Conservation (phyloP, 2,888 invertebrate species). For the Melanargia galathea region DNA sequence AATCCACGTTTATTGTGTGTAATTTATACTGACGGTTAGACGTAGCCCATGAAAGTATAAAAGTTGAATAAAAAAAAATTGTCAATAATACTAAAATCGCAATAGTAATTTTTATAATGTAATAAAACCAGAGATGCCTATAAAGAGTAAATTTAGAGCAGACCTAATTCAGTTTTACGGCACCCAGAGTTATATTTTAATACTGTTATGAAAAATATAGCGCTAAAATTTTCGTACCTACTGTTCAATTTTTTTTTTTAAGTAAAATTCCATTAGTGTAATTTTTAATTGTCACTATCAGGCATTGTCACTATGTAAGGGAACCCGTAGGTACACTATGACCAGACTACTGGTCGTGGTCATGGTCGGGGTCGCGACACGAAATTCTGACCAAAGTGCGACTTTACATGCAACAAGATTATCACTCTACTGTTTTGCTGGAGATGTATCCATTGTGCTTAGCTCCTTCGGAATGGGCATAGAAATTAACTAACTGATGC, state of each 20-base stretch:
- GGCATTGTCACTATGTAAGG: too few relatives aligned
- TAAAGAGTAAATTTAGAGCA: constrained; percentile 7
- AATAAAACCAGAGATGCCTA: constrained; percentile 14
- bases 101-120: constrained; percentile 18
- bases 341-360: too few relatives aligned
- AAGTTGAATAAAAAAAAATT: background rate
- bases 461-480: too few relatives aligned
- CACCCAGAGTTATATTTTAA: constrained; percentile 9
- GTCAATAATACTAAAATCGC: constrained; percentile 10
- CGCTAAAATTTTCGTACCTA: background rate
- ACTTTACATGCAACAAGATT: too few relatives aligned
- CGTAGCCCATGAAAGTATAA: background rate
- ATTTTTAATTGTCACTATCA: too few relatives aligned
- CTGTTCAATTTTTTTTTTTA: background rate
- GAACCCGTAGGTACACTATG: too few relatives aligned
- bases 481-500: too few relatives aligned
- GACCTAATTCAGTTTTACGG: constrained; percentile 16
- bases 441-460: too few relatives aligned
- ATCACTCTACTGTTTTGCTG: too few relatives aligned
- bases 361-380: too few relatives aligned
- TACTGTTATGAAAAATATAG: constrained; percentile 5
- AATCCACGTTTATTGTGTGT: background rate
- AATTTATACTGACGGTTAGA: background rate
- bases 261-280: background rate
- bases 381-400: too few relatives aligned